Conservation (phyloP, 1,140 invertebrate species). For the Drosophila watanabei region DNA sequence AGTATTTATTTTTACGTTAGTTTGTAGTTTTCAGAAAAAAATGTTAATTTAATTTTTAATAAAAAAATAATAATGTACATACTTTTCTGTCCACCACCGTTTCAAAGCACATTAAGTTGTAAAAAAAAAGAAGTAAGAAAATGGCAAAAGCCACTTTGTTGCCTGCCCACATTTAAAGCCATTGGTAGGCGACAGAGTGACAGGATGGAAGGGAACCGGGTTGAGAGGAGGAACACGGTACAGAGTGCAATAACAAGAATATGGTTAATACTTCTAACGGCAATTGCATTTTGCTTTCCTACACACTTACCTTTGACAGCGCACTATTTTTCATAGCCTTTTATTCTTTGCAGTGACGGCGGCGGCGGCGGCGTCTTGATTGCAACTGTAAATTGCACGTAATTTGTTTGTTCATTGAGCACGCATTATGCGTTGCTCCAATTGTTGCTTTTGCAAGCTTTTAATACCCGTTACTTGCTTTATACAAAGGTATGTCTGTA, state of each 20-base stretch:
- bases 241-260: slow-evolving; percentile 43
- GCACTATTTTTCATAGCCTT: slow-evolving; percentile 3
- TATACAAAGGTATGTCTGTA: neutral
- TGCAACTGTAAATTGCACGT: slow-evolving; percentile 45
- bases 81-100: slow-evolving; percentile 10
- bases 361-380: slow-evolving; percentile 29
- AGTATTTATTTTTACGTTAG: too few relatives aligned
- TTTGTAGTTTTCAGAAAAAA: too few relatives aligned
- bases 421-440: slow-evolving; percentile 48
- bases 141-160: slow-evolving; percentile 40
- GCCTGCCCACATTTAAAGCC: slow-evolving; percentile 42
- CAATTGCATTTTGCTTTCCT: slow-evolving; percentile 28
- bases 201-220: slow-evolving; percentile 1
- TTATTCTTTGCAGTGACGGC: slow-evolving; percentile 13
- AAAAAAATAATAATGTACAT: neutral
- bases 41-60: too few relatives aligned
- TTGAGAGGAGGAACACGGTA: neutral
- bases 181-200: slow-evolving; percentile 1
- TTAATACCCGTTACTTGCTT: neutral
- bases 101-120: slow-evolving; percentile 13
- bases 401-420: slow-evolving; percentile 58
- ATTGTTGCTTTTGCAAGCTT: slow-evolving; percentile 45
- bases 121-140: slow-evolving; percentile 19
- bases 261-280: slow-evolving; percentile 58
- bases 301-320: slow-evolving; percentile 16